Percentiles rank a stretch among this genome's conserved stretches.
Conservation (phyloP, 2,797 vertebrate genomes). For the Cryptoprocta ferox region DNA sequence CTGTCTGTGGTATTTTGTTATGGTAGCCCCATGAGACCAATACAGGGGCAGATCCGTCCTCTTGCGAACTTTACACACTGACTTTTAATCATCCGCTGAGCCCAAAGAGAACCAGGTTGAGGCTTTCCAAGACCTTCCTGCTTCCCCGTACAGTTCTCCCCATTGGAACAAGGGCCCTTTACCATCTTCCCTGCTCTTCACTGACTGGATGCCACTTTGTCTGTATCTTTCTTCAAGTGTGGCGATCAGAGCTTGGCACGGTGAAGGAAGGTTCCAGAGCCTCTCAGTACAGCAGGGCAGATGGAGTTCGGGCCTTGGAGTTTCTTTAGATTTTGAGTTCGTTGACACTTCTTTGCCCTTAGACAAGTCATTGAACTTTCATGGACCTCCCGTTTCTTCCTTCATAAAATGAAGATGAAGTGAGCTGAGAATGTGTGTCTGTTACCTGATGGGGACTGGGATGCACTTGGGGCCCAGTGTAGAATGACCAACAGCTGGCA, state of each 20-base stretch:
- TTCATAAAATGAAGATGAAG: background rate
- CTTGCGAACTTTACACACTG: accelerated
- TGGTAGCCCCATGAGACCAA: background rate
- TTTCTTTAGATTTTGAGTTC: background rate
- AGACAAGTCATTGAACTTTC: background rate
- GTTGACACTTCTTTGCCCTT: background rate
- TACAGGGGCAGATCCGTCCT: background rate
- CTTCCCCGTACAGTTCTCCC: background rate
- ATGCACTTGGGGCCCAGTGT: accelerated
- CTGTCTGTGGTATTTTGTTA: background rate
- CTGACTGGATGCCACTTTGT: background rate
- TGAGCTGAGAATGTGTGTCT: background rate
- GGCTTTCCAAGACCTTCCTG: background rate
- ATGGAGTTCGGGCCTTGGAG: background rate
- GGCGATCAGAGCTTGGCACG: background rate
- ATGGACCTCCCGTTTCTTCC: background rate
- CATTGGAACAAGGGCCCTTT: accelerated
- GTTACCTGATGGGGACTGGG: background rate
- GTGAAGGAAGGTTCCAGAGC: background rate
- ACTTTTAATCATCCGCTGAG: background rate
- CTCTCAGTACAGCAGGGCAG: background rate
- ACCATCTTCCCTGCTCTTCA: background rate
- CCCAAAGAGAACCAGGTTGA: background rate
- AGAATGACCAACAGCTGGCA: accelerated
- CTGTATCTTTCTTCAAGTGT: background rate